Percentiles rank a stretch among this genome's conserved stretches.
These are phyloP conservation scores for Bursaphelenchus okinawaensis DNA, from an alignment of 2,888 invertebrate species.

Conservation along the genomic window DNA sequence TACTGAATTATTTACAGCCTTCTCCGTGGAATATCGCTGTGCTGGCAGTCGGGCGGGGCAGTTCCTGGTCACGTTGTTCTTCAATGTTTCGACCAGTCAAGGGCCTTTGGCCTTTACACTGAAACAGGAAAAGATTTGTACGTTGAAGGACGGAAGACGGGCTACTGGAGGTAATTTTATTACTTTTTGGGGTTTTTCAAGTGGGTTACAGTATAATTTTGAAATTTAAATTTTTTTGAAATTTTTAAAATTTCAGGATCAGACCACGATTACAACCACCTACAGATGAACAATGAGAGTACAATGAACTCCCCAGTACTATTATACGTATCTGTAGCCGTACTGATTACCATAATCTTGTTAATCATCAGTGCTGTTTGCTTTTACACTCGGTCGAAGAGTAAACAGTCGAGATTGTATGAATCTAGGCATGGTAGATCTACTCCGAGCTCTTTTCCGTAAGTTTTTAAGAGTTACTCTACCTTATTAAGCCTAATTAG, in stretches of 20 bases:
- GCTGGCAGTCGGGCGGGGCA: constrained; percentile 52
- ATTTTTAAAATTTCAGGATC: neutral
- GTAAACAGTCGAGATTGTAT: neutral
- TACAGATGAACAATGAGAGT: neutral
- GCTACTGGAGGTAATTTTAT: constrained; percentile 22
- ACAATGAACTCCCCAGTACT: neutral
- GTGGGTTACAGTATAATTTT: no score
- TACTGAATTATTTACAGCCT: constrained; percentile 42
- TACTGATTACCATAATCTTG: neutral
- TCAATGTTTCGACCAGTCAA: constrained; percentile 29
- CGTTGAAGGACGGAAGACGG: constrained; percentile 33
- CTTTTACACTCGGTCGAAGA: neutral
- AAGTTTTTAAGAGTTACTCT: neutral
- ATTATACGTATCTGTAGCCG: neutral
- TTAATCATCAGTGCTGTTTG: neutral
- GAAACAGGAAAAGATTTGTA: constrained; percentile 41
- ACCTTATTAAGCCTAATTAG: no score
- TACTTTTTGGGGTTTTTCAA: no score
- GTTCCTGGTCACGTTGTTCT: constrained; percentile 38
- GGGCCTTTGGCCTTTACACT: constrained; percentile 30
- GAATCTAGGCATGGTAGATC: constrained; percentile 1
- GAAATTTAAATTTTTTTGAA: neutral
- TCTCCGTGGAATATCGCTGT: constrained; percentile 53
- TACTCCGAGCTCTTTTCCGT: neutral
- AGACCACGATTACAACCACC: constrained; percentile 10